Percentiles rank a stretch among this genome's conserved stretches.
These are phyloP conservation scores for Macaca mulatta DNA, from an alignment of 2,113 vertebrate genomes.

Conservation along the genomic window DNA sequence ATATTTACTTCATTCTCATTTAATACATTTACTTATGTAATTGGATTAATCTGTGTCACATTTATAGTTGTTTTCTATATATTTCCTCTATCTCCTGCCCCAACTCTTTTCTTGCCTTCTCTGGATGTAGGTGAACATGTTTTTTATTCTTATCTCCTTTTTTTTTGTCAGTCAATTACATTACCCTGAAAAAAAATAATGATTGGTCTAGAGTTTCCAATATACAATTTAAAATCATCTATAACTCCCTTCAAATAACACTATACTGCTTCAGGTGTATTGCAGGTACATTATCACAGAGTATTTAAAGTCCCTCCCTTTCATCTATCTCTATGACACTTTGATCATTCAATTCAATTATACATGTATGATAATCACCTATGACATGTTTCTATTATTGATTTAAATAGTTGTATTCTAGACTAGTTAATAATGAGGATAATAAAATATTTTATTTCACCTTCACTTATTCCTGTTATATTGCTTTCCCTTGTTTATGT, in stretches of 20 bases:
- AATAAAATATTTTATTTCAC: not conserved
- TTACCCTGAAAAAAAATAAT: not conserved
- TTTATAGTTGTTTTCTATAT: not conserved
- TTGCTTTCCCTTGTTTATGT: not conserved
- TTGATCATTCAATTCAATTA: not conserved
- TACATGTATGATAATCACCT: not conserved
- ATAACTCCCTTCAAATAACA: not conserved
- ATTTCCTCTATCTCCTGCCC: rapidly evolving
- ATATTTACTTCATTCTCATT: not conserved
- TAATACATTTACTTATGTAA: not conserved
- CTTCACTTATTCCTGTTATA: not conserved
- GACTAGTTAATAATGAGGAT: not conserved
- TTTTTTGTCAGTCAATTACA: not conserved
- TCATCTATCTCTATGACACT: not conserved
- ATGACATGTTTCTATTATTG: not conserved
- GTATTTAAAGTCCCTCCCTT: not conserved
- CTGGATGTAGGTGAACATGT: not conserved
- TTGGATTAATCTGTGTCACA: not conserved
- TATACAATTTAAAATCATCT: not conserved
- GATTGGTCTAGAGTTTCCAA: not conserved
- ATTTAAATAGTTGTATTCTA: not conserved
- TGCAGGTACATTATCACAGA: not conserved
- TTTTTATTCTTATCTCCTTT: not conserved
- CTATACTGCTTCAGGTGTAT: not conserved
- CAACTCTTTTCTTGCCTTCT: not conserved